Evolutionary conservation across 92 coral and sea anemone genomes (phyloP).

Genomic region (Zoanthus solanderi): DNA sequence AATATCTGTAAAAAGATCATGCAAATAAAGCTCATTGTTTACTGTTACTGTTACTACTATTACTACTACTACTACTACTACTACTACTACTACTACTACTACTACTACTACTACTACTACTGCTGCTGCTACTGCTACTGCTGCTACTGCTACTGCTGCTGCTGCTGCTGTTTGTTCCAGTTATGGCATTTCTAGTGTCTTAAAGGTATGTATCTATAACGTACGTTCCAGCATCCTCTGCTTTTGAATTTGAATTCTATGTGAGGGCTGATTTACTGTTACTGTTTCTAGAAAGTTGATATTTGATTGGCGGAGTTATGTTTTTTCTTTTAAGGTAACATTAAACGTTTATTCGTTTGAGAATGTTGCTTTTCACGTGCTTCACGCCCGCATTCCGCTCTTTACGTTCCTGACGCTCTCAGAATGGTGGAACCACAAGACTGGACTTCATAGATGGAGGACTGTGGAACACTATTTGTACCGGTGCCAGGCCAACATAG

Average conservation of each 20-base stretch:
- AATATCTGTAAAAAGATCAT: too few species aligned
- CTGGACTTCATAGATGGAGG: constrained; percentile 89
- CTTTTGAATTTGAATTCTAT: background rate
- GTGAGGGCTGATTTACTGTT: background rate
- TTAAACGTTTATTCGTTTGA: constrained; percentile 90
- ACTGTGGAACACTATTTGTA: constrained; percentile 92
- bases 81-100: too few species aligned
- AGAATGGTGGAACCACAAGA: constrained; percentile 98
- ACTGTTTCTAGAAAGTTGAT: background rate
- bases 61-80: too few species aligned
- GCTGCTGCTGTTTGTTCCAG: too few species aligned
- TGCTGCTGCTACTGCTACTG: too few species aligned
- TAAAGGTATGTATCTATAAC: too few species aligned
- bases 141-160: too few species aligned
- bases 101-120: too few species aligned
- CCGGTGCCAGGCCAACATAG: constrained; percentile 92
- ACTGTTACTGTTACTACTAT: too few species aligned
- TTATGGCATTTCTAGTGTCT: too few species aligned
- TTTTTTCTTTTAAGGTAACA: constrained; percentile 68
- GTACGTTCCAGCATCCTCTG: too few species aligned
- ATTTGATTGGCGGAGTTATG: background rate
- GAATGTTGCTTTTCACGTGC: constrained; percentile 93
- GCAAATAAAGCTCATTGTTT: too few species aligned
- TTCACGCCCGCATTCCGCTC: constrained; percentile 94
- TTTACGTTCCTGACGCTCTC: constrained; percentile 88